Base-by-base conservation (phyloP, 1,140 invertebrate genomes). In the Oreohelix idahoensis region DNA sequence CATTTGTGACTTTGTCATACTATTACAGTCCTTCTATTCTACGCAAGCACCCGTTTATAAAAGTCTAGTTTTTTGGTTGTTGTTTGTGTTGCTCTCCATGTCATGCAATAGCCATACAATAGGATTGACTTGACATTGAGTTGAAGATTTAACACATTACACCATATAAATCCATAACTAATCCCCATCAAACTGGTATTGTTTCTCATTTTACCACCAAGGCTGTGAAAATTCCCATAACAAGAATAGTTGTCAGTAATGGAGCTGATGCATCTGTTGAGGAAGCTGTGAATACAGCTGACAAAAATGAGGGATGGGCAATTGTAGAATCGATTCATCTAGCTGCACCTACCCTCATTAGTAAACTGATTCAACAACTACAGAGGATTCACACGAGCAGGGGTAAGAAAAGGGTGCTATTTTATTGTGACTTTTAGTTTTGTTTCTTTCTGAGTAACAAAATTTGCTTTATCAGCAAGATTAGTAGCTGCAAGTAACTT, bases 221-320 rank as follows among this genome's bases (percentile, higher is more conserved):
- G 89, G 80, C 78, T 76, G 81, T 85, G 26, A 85, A 81, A 20
- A 84, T 87, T 29, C 83, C 82, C 36, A 79, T 92, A 51, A 85
- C 89, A 69, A 83, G 86, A 79, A 88, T 89, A 26, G 86, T 85
- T 42, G 86, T 92, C 15, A 87, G 87, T 58, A 90, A 92, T 32
- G 91, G 89, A 4, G 87, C 86, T 83, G 87, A 88, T 75, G 81
- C 84, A 26, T 42, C 85, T 32, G 86, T 92, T n/a, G 88, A 89
- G 63, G 90, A 90, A 39, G 89, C 90, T 15, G 87, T 92, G 0
- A 88, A 90, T 80, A 77, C 85, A 53, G 91, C 90, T 5, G 90
- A 91, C 80, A 91, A 89, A 74, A 88, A 91, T 53, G 90, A 92
- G 66, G 87, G 89, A 69, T 92, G 91, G 91, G 84, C 91, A 4